Evolutionary conservation across 2,797 vertebrate genomes (phyloP), one percentile per base, ranked within the genome.

Genomic region (Macropodus opercularis): DNA sequence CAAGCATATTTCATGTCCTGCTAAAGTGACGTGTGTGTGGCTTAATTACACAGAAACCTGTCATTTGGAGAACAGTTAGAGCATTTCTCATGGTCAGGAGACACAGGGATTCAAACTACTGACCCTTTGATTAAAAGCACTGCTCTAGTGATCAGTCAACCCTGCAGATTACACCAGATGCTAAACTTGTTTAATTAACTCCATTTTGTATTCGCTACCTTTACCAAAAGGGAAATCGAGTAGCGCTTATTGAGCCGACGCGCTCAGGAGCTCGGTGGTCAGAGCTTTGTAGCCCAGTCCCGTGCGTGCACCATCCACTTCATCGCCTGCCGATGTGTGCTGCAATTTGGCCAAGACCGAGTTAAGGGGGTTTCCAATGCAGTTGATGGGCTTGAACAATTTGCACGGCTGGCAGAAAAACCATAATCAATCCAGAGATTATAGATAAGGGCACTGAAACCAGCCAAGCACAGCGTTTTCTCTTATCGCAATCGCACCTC

Each of bases 371-470:
- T 77, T 88, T 86, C 75, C 62, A 72, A 72, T 51, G 53, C 69
- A 62, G 66, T 72, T 85, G 88, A 89, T 86, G 73, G 75, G 84
- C 77, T 63, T 77, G 81, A 89, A 88, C 89, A 90, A 90, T 92
- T 91, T 91, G 86, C 88, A 85, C 75, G 19, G 77, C 75, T 87
- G 85, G 84, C 87, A 89, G 85, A 90, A 89, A 90, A 87, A 86
- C 61, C 78, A 90, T 87, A 89, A 92, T 92, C 90, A 91, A 90
- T 92, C 84, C 72, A 19, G 66, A 91, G 91, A 92, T 90, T 89
- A 90, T 77, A 90, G 91, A 92, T 91, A 91, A 90, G 78, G 77
- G 77, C 79, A 81, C 81, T 87, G 88, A 89, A 91, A 90, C 79
- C 84, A 88, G 85, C 82, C 78, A 63, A 85, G 88, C 85, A 74